Base-by-base conservation (phyloP, 2,113 vertebrate genomes). In the Rhombomys opimus region DNA sequence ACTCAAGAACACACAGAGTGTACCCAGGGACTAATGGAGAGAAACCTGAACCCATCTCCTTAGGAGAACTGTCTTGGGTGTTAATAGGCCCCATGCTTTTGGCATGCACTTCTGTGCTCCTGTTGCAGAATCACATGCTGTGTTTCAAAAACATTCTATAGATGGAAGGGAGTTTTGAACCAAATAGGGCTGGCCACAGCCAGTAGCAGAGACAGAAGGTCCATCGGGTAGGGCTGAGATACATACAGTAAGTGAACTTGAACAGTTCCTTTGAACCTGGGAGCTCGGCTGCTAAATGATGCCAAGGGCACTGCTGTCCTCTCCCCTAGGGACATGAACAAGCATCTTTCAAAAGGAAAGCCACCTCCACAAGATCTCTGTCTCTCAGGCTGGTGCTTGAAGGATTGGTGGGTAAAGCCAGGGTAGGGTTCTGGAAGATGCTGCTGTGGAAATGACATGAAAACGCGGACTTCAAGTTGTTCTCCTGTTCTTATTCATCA, bases 41-140 rank as follows among this genome's bases (percentile, higher is more conserved):
- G 20, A 68, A 54, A 20, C 18, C 2, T 9, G 5, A 65, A 38
- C 27, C 25, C 15, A 41, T 61, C 35, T 38, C 12, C 82, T 25
- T 35, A n/a, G 59, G 30, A 41, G 20, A 88, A 22, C 35, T 73
- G 54, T 14, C 41, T 17, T 22, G 7, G 22, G 46, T 22, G 41
- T 0, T 4, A 41, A 6, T 20, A 3, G 15, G 15, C 61, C 30
- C 22, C 30, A 5, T 22, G 4, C 5, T 41, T 78, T 20, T 2
- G 11, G 73, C 46, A 82, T 23, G n/a, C 54, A 5, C 5, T 84
- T 32, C 23, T 70, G 25, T 68, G 67, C 38, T 72, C 2, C 0
- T 9, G 68, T 25, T 30, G 20, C 61, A 30, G 35, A 32, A 9
- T 67, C 5, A 1, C 17, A 1, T 63, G 54, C 38, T 68, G 22